Base-by-base conservation (phyloP, 2,888 invertebrate species). In the Caenorhabditis macrosperma region DNA sequence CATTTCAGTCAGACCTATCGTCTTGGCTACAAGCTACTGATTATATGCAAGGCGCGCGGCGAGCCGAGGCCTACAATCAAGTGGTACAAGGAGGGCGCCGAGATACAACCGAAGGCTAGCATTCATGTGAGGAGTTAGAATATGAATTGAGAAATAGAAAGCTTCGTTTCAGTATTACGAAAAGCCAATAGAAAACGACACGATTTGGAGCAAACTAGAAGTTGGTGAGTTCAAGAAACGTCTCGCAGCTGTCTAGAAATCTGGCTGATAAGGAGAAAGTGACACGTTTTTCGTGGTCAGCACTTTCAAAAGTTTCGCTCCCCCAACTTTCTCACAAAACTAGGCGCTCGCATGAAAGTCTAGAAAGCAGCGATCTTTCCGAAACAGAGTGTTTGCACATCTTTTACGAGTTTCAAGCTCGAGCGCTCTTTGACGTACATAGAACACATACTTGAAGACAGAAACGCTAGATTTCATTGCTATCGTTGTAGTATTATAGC, bases 61-160 rank as follows among this genome's bases (percentile, higher is more conserved):
- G 94, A 94, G 83, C 96, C 96, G 0, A 92, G 95, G 52, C 96
- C 96, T 0, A 95, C 95, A 85, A 95, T 96, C 82, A 96, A 96
- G 22, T 97, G 96, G 96, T 95, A 95, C 91, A 97, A 96, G 91
- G 96, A 96, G 91, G 96, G 96, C 33, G 94, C 95, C 17, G 96
- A 97, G 92, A 94, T 96, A 90, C 95, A 95, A 26, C 87, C 89
- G 2, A 90, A 90, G 74, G 78, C 82, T 20, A 90, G 90, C 54
- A 86, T 85, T 33, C 89, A 90, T 78, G 89, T 90, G 24, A 80
- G 88, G 24, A 80, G 88, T 80, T 50, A 15, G 10, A 22, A 44
- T 17, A 26, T 24, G 33, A 50, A 59, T 15, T 20, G 35, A 33
- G 15, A 38, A 38, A 2, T 5, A 15, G 15, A 9, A 38, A 38